A percentile compares a stretch with the other conserved stretches of the same genome.
phyloP scores from a whole-genome alignment of 2,888 invertebrate genomes.

The Lissocephala sabroskyi region DNA sequence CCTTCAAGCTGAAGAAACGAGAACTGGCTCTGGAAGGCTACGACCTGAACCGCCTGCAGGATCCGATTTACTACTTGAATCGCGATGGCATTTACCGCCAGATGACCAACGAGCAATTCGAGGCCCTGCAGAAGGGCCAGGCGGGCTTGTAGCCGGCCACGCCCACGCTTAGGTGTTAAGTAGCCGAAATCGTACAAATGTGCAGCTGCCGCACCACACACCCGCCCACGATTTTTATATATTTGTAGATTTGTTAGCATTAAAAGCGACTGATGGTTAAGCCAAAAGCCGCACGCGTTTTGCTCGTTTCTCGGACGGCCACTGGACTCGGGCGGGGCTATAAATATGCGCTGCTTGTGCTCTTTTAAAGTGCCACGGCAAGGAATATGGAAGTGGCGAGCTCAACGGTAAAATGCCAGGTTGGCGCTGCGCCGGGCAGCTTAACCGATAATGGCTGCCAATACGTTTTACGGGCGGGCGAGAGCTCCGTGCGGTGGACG shows the following conservation, averaged over 20 bases:
- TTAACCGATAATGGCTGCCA: conserved; percentile 67
- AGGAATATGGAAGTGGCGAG: conserved; percentile 4
- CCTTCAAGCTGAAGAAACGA: conserved; percentile 93
- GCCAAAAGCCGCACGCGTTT: conserved; percentile 50
- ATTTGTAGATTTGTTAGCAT: conserved; percentile 1
- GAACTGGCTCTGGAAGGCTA: conserved; percentile 90
- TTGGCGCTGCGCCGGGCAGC: conserved; percentile 27
- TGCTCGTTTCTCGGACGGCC: conserved; percentile 44
- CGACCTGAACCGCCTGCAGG: conserved; percentile 80
- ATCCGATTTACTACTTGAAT: conserved; percentile 82
- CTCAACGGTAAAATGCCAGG: conserved; percentile 7
- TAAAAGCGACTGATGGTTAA: conserved; percentile 39
- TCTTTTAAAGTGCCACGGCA: conserved; percentile 6
- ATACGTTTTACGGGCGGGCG: conserved; percentile 44
- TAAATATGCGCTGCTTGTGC: conserved; percentile 33
- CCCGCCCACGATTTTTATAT: no score
- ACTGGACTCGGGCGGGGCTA: conserved; percentile 11
- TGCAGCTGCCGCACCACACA: conserved; percentile 4
- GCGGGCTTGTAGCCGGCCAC: conserved; percentile 76
- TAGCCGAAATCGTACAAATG: neutral
- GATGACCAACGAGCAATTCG: conserved; percentile 73
- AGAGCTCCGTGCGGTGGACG: conserved; percentile 11
- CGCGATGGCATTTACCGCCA: conserved; percentile 74
- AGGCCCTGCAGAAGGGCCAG: conserved; percentile 73
- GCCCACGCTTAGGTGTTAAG: neutral